These are phyloP conservation scores for Sycophila sp. DNA, from an alignment of 1,140 invertebrate species.

Conservation along the genomic window DNA sequence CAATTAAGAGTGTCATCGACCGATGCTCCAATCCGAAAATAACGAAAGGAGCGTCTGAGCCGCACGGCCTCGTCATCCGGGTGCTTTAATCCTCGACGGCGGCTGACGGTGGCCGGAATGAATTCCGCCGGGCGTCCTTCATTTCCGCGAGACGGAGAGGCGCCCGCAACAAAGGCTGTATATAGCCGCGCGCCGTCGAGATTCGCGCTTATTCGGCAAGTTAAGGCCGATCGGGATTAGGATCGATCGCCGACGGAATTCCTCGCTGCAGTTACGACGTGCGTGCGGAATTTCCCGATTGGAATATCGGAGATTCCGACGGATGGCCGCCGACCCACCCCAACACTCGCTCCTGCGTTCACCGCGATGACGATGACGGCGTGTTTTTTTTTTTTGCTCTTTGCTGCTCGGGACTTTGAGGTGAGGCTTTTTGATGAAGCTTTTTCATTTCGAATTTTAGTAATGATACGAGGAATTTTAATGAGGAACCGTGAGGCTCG, in stretches of 20 bases:
- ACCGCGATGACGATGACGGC: neutral
- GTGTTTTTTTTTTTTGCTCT: slow-evolving; percentile 34
- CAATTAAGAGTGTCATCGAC: no score
- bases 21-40: no score
- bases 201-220: slow-evolving; percentile 42
- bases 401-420: no score
- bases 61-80: no score
- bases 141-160: neutral
- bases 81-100: neutral
- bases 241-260: slow-evolving; percentile 49
- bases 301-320: slow-evolving; percentile 58
- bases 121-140: slow-evolving; percentile 29
- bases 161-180: neutral
- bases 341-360: neutral
- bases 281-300: slow-evolving; percentile 61
- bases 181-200: slow-evolving; percentile 15
- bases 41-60: no score
- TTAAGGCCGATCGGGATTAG: slow-evolving; percentile 33
- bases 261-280: slow-evolving; percentile 48
- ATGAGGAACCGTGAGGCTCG: no score
- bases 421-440: neutral
- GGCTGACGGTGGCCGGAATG: neutral
- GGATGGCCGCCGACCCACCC: slow-evolving; percentile 30
- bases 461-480: neutral
- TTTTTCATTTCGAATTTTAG: neutral